Percentiles rank a stretch among this genome's conserved stretches.
phyloP scores from a whole-genome alignment of 2,888 invertebrate species.

The Hypena proboscidalis region DNA sequence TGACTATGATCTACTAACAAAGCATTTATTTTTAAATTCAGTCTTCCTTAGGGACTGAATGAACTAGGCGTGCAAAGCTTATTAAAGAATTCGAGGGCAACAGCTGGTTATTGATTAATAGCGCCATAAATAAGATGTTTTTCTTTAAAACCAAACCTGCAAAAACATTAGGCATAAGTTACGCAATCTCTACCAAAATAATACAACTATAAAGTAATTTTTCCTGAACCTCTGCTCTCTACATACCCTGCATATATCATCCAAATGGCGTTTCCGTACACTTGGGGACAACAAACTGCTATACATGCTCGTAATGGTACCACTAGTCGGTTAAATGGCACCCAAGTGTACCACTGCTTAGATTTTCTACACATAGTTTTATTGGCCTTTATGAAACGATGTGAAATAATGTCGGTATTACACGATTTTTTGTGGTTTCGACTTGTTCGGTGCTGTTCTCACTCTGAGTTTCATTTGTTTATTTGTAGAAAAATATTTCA shows the following conservation, averaged over 20 bases:
- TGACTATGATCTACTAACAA: no score
- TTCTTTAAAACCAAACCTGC: no score
- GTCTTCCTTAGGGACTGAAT: no score
- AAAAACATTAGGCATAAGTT: no score
- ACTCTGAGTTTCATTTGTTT: no score
- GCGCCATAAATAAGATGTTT: no score
- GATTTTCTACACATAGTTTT: slow-evolving; percentile 39
- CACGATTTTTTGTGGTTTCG: not conserved
- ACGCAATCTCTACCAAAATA: not conserved
- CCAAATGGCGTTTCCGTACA: slow-evolving; percentile 50
- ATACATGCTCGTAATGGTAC: slow-evolving; percentile 53
- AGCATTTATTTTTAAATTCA: no score
- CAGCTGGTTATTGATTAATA: no score
- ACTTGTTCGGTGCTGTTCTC: not conserved
- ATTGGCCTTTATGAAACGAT: slow-evolving; percentile 34
- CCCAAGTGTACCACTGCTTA: slow-evolving; percentile 48
- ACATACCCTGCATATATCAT: slow-evolving; percentile 49
- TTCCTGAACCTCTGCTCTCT: slow-evolving; percentile 9
- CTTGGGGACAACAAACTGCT: slow-evolving; percentile 59
- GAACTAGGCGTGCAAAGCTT: no score
- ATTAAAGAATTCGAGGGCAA: no score
- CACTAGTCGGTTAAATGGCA: slow-evolving; percentile 56
- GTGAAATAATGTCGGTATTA: slow-evolving; percentile 7
- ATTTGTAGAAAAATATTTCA: no score
- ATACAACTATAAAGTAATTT: slow-evolving; percentile 1